Base-by-base conservation (phyloP, 53 echinoderm and acorn worm genomes). In the Temnopleurus reevesii region DNA sequence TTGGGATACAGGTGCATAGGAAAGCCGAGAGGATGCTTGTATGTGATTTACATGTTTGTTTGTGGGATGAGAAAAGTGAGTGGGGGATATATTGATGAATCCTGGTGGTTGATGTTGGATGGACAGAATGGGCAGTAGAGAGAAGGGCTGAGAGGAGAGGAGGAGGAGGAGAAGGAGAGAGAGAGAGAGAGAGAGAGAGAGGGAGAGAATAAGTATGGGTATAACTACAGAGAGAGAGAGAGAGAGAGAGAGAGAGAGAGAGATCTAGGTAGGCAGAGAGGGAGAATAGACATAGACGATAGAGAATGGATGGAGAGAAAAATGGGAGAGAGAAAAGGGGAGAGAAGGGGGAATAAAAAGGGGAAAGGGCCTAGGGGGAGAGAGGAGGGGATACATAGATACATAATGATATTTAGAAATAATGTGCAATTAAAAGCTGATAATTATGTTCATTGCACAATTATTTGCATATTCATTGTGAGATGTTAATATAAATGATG, bases 1-100 rank as follows among this genome's bases (percentile, higher is more conserved):
- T 30, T 30, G n/a, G 8, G 0, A 71, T 71, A 41, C 71, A 71
- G 71, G 71, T 71, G 71, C 71, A 71, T 18, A 23, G 2, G 71
- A 71, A 71, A 71, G 41, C 38, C 1, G 71, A 71, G 36, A 71
- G n/a, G 36, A 71, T 38, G 5, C 71, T 71, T 71, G 71, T 71
- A 71, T 71, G 38, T 41, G 21, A 41, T 71, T 71, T 38, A 19
- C 71, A 71, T 71, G 71, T 21, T 38, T 71, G 63, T 38, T 4
- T n/a, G 71, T 23, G n/a, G n/a, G n/a, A n/a, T n/a, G n/a, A n/a
- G n/a, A n/a, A n/a, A n/a, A n/a, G n/a, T n/a, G n/a, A n/a, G n/a
- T n/a, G n/a, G n/a, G n/a, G n/a, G n/a, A n/a, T n/a, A n/a, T n/a
- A n/a, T n/a, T n/a, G n/a, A n/a, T n/a, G n/a, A n/a, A n/a, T n/a